Conservation (phyloP, 2,888 invertebrate species). For the Diabrotica balteata region DNA sequence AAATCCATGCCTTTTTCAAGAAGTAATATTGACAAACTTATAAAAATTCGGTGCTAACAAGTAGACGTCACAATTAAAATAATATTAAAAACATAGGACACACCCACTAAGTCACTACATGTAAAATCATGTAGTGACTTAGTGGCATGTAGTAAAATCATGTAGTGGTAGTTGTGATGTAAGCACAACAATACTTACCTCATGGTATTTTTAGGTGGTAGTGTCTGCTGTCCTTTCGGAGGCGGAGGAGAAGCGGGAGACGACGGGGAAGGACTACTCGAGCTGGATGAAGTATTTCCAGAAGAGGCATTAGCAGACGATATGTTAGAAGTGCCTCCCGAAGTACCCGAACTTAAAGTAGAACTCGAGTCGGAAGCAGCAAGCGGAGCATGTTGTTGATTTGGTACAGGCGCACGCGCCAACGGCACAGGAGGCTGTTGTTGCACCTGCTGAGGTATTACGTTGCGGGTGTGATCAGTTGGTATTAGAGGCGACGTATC, state of each 20-base stretch:
- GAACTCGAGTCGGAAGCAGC: conserved; percentile 74
- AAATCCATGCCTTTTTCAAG: no score
- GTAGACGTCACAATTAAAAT: no score
- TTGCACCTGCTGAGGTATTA: conserved; percentile 48
- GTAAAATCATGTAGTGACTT: no score
- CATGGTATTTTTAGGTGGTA: conserved; percentile 41
- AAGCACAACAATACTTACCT: conserved; percentile 33
- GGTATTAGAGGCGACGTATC: conserved; percentile 68
- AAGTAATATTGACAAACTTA: no score
- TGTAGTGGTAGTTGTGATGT: no score
- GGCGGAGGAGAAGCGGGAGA: conserved; percentile 72
- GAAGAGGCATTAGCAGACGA: conserved; percentile 76
- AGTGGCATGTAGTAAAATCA: no score
- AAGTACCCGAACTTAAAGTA: conserved; percentile 55
- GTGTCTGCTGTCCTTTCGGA: conserved; percentile 48
- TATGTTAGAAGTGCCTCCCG: conserved; percentile 73
- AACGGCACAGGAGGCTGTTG: conserved; percentile 46
- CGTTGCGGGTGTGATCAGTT: conserved; percentile 64
- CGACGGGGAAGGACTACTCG: conserved; percentile 73
- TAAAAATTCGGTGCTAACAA: no score
- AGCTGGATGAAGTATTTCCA: conserved; percentile 66
- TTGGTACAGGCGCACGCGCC: conserved; percentile 11
- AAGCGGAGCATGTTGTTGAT: conserved; percentile 20
- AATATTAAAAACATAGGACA: no score
- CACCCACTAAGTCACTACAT: no score